Base-by-base conservation (phyloP, 2,888 invertebrate genomes). In the Andrena fulva region DNA sequence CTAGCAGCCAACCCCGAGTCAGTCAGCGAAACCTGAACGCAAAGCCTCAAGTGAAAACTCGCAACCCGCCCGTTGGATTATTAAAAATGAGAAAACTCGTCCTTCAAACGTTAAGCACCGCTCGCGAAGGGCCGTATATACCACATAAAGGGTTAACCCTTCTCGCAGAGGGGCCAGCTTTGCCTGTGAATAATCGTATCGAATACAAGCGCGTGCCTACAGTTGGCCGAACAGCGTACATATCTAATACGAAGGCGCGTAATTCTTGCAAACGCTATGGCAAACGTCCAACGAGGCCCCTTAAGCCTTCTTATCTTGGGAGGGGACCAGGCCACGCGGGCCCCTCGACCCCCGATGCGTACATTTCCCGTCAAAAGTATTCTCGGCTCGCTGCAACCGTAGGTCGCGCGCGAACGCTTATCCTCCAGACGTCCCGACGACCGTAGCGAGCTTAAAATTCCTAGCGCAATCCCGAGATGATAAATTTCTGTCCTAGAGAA, bases 301-400 rank as follows among this genome's bases (percentile, higher is more conserved):
- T 81, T 82, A 73, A 82, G 81, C 80, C 80, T 84, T 80, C 85
- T 83, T 84, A 85, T 86, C 85, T 81, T 64, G 77, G 80, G 84
- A 87, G 87, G 81, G 80, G 84, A 84, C 73, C 86, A 82, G 83
- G 80, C 85, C 84, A 77, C 73, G 70, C 79, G 80, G 84, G 80
- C 80, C 85, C 81, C 75, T 74, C 83, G 64, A 80, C 74, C 85
- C 80, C 63, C 71, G 42, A 8, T 48, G 27, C 27, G 87, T 87
- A 87, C 87, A 87, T 64, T 82, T 75, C 79, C 59, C 6, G 10
- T 35, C 85, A 87, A 87, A 87, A 87, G 81, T 85, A 84, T 80
- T 31, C 56, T 63, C 31, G 52, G 8, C 33, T 54, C 33, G 27
- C 10, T 12, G 56, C 71, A 63, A 50, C 29, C 16, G 20, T n/a